These are phyloP conservation scores for Apodemus sylvaticus DNA, from an alignment of 2,113 vertebrate species.

Conservation along the genomic window DNA sequence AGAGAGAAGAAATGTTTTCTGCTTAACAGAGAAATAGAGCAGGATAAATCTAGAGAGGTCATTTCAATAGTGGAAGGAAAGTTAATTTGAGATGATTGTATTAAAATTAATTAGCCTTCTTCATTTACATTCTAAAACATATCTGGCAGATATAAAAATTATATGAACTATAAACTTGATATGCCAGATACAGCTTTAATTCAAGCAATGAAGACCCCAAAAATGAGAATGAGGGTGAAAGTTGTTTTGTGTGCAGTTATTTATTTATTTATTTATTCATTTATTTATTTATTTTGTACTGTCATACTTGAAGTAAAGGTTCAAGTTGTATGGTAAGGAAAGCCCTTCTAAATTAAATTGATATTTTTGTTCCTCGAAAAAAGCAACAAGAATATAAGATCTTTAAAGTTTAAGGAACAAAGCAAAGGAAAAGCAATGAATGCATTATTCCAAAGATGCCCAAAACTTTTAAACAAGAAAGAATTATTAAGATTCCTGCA, in stretches of 20 bases:
- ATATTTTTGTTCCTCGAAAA: neutral
- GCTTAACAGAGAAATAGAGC: conserved; percentile 43
- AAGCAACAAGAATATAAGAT: neutral
- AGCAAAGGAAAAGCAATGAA: conserved; percentile 42
- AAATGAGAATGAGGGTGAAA: neutral
- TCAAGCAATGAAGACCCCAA: conserved; percentile 5
- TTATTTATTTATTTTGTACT: neutral
- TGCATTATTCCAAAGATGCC: conserved; percentile 1
- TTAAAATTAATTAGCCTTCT: conserved; percentile 59
- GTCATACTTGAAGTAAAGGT: neutral
- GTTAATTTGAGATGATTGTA: conserved; percentile 37
- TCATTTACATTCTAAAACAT: conserved; percentile 51
- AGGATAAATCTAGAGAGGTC: conserved; percentile 23
- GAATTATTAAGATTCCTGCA: neutral
- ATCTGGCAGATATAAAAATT: conserved; percentile 44
- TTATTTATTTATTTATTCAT: neutral
- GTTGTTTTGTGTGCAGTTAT: neutral
- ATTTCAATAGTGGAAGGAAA: neutral
- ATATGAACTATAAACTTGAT: conserved; percentile 18
- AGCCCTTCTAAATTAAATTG: neutral
- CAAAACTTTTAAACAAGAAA: conserved; percentile 30
- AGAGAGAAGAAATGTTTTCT: neutral
- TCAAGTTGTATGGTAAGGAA: neutral
- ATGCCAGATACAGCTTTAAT: neutral
- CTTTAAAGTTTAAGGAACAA: neutral